Percentiles rank a stretch among this genome's conserved stretches.
phyloP scores from a whole-genome alignment of 2,797 vertebrate genomes.

The Pseudotriccus pelzelni region DNA sequence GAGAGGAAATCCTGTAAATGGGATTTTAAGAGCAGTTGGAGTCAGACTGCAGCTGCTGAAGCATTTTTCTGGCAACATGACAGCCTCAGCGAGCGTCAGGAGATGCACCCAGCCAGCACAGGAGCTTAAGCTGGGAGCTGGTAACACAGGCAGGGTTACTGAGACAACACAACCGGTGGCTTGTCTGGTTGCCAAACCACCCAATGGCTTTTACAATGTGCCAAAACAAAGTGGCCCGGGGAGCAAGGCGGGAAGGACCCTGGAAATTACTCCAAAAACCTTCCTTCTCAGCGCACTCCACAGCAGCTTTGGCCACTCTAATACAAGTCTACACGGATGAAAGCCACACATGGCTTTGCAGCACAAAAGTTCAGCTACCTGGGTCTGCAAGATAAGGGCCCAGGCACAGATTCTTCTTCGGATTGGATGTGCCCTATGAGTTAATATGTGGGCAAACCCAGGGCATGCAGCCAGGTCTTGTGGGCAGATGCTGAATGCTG shows the following conservation, averaged over 20 bases:
- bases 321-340: not conserved
- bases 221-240: not conserved
- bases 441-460: not conserved
- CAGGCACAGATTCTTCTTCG: not conserved
- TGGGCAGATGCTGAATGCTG: rapidly evolving
- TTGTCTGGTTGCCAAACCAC: not conserved
- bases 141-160: not conserved
- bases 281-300: not conserved
- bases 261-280: not conserved
- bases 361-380: not conserved
- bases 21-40: constrained; percentile 13
- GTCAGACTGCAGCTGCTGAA: not conserved
- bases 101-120: not conserved
- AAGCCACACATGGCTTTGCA: rapidly evolving
- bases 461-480: rapidly evolving
- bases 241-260: not conserved
- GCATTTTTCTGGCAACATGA: not conserved
- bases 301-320: not conserved
- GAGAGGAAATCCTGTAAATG: constrained; percentile 7
- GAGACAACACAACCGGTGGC: not conserved
- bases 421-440: not conserved
- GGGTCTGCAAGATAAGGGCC: not conserved
- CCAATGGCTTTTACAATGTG: not conserved
- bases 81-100: rapidly evolving
- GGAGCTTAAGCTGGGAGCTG: not conserved